Percentiles rank a stretch among this genome's conserved stretches.
phyloP scores from a whole-genome alignment of 2,888 invertebrate genomes.

The Pseudococcus longispinus region DNA sequence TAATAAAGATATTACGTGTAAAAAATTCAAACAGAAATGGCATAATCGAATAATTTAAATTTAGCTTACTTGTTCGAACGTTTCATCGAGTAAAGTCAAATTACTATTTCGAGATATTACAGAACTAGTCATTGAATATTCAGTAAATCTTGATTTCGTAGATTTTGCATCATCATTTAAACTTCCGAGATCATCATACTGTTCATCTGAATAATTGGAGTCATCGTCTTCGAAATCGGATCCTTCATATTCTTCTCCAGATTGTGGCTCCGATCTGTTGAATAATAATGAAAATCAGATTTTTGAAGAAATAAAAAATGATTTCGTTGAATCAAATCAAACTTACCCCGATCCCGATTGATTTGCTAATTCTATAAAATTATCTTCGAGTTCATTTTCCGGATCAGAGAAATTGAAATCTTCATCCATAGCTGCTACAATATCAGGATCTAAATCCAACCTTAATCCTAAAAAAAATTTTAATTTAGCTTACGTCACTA shows the following conservation, averaged over 20 bases:
- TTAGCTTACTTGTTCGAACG: conserved; percentile 79
- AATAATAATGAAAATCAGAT: background rate
- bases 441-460: conserved; percentile 86
- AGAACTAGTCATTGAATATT: conserved; percentile 93
- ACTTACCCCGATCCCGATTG: conserved; percentile 52
- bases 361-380: conserved; percentile 87
- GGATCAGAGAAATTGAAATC: conserved; percentile 88
- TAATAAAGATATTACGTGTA: conserved; percentile 57
- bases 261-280: background rate
- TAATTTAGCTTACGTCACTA: background rate
- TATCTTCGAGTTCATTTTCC: conserved; percentile 86
- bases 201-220: conserved; percentile 63
- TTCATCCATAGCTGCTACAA: conserved; percentile 91
- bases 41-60: background rate
- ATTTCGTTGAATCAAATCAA: background rate
- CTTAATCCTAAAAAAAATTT: conserved; percentile 65
- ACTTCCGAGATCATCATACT: conserved; percentile 64
- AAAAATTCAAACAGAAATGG: conserved; percentile 50
- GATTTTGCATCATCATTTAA: conserved; percentile 70
- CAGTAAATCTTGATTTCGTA: conserved; percentile 86
- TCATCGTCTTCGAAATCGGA: conserved; percentile 62
- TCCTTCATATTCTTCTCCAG: conserved; percentile 59
- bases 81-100: conserved; percentile 80
- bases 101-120: conserved; percentile 86
- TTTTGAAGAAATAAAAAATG: background rate